Percentiles rank a stretch among this genome's conserved stretches.
phyloP scores from a whole-genome alignment of 2,888 invertebrate genomes.

The Cephus rjabovi region DNA sequence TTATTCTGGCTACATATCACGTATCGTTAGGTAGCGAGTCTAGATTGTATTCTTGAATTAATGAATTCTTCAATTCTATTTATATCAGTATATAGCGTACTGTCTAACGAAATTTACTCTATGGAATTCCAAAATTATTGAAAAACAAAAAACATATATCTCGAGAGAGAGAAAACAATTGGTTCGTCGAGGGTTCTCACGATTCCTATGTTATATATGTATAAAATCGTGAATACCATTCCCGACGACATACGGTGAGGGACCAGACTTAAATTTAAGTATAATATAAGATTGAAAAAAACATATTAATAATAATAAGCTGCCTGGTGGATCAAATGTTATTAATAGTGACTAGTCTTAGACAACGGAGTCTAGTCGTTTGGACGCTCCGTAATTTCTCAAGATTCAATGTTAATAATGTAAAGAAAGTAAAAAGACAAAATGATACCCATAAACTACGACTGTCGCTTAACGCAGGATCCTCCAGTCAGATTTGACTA shows the following conservation, averaged over 20 bases:
- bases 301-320: conserved; percentile 8
- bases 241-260: conserved; percentile 36
- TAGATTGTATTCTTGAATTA: not conserved
- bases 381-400: not conserved
- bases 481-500: conserved; percentile 1
- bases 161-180: not conserved
- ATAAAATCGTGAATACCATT: not conserved
- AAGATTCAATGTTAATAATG: not conserved
- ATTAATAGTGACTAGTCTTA: conserved; percentile 21
- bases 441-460: not conserved
- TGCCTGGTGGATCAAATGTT: conserved; percentile 34
- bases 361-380: not conserved
- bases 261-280: conserved; percentile 44
- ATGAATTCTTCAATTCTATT: not conserved
- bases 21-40: not conserved
- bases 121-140: not conserved
- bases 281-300: conserved; percentile 36
- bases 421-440: not conserved
- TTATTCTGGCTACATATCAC: not conserved
- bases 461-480: not conserved
- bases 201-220: not conserved
- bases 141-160: not conserved
- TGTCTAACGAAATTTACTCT: not conserved
- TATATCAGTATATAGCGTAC: not conserved
- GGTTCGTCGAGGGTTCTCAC: not conserved